Percentiles rank a stretch among this genome's conserved stretches.
Evolutionary conservation across 2,888 invertebrate species (phyloP).

Genomic region (Nebria salina): DNA sequence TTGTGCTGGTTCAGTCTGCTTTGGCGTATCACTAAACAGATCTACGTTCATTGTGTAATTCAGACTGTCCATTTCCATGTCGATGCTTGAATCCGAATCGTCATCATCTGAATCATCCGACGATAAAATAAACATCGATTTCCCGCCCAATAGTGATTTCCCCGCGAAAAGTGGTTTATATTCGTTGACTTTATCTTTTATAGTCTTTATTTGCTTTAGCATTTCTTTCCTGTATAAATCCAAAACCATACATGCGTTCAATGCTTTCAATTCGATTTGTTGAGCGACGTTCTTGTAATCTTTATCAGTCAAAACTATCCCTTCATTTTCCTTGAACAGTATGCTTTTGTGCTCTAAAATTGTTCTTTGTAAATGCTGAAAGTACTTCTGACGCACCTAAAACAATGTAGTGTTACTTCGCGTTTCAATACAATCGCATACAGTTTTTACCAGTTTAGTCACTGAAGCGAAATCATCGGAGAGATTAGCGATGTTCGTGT

Average conservation of each 20-base stretch:
- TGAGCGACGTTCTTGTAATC: not conserved
- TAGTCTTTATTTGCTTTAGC: conserved; percentile 12
- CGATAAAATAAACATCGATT: too few species aligned
- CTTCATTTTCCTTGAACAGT: not conserved
- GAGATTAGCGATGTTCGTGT: not conserved
- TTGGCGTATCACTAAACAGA: not conserved
- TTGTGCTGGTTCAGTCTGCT: not conserved
- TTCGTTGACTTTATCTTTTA: not conserved
- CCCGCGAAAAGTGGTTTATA: not conserved
- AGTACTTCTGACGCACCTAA: conserved; percentile 27
- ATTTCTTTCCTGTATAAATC: conserved; percentile 16
- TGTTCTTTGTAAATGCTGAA: conserved; percentile 4
- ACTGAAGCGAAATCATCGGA: not conserved
- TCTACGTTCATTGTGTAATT: too few species aligned
- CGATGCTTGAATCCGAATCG: too few species aligned
- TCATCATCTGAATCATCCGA: too few species aligned
- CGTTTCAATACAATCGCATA: not conserved
- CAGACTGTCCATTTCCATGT: too few species aligned
- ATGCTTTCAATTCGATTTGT: conserved; percentile 31
- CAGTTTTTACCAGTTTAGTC: not conserved
- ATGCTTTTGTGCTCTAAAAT: not conserved
- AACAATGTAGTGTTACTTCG: not conserved
- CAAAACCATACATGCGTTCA: conserved; percentile 20
- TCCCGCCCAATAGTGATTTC: too few species aligned
- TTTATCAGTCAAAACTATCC: conserved; percentile 7